Evolutionary conservation across 2,113 vertebrate genomes (phyloP), one percentile per base, ranked within the genome.

Genomic region (Phocoena phocoena): DNA sequence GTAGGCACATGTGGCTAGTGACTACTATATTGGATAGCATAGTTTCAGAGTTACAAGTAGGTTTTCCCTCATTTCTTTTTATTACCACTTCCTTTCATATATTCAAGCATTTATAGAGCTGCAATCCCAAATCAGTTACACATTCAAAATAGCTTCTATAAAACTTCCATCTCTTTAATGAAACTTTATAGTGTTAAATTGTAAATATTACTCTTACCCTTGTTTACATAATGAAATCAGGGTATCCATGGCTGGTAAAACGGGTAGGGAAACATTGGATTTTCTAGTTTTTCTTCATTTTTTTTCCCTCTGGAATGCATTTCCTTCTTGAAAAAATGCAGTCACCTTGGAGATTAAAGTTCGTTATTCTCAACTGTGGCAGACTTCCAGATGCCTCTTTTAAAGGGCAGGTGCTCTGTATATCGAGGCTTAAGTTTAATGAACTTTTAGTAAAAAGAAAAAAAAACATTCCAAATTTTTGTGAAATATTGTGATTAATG

Each of bases 281-380:
- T 50, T 91, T 65, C 6, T 62, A 44, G 26, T 90, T 82, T 95
- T 88, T 50, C n/a, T 77, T 70, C 6, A 9, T 77, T 20, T 76
- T 58, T 44, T 2, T 44, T 2, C 7, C 33, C 6, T 62, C 38
- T 86, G 47, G 77, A 92, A 65, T 92, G 20, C 14, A 73, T 97
- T 92, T 97, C 36, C 74, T 96, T 33, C 41, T 68, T 82, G 67
- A 74, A 77, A 88, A 93, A 82, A 77, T 5, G 28, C 31, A 96
- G 58, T 88, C 36, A 91, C 77, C 53, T 95, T 92, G 87, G 73
- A 81, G 90, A 80, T 81, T 80, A 58, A 68, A 65, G 31, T 76
- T 90, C 1, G 11, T 90, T 96, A 8, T 86, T 95, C 44, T 96
- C 70, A 94, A 38, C 76, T 87, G 26, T 74, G 70, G 68, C 62